Percentiles rank a stretch among this genome's conserved stretches.
phyloP scores from a whole-genome alignment of 2,113 vertebrate genomes.

The Cryptomyrus ogoouensis region DNA sequence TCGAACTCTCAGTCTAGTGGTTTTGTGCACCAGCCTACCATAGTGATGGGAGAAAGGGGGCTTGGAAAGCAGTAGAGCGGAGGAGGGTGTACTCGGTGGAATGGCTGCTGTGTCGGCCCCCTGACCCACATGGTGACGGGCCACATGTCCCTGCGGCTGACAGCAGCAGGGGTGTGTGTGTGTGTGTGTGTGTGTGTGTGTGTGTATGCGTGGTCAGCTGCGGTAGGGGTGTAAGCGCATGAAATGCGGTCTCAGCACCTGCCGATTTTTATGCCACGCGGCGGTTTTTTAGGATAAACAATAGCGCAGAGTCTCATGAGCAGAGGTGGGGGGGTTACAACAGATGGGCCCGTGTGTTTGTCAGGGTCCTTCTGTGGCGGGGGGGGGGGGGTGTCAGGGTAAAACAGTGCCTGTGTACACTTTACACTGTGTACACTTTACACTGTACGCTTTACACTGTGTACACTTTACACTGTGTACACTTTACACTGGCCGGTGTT shows the following conservation, averaged over 20 bases:
- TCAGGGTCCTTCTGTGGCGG: background rate
- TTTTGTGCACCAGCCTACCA: background rate
- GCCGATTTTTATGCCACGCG: background rate
- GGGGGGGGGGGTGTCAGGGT: background rate
- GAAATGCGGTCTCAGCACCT: slow-evolving; percentile 18
- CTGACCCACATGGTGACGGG: background rate
- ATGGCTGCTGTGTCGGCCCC: background rate
- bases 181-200: background rate
- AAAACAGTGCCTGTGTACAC: slow-evolving; percentile 9
- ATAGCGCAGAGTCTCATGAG: background rate
- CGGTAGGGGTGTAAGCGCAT: background rate
- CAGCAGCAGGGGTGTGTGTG: background rate
- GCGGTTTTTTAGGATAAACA: slow-evolving; percentile 17
- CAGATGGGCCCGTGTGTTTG: background rate
- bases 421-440: slow-evolving; percentile 12
- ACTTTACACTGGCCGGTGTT: background rate
- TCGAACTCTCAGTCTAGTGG: background rate
- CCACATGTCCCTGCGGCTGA: background rate
- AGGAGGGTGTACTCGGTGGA: background rate
- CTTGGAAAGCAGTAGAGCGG: too few relatives aligned
- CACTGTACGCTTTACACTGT: background rate
- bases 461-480: background rate
- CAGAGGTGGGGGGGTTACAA: background rate
- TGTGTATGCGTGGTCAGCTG: background rate
- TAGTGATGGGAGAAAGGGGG: background rate